These are phyloP conservation scores for Protonemura montana DNA, from an alignment of 2,888 invertebrate species.

Conservation along the genomic window DNA sequence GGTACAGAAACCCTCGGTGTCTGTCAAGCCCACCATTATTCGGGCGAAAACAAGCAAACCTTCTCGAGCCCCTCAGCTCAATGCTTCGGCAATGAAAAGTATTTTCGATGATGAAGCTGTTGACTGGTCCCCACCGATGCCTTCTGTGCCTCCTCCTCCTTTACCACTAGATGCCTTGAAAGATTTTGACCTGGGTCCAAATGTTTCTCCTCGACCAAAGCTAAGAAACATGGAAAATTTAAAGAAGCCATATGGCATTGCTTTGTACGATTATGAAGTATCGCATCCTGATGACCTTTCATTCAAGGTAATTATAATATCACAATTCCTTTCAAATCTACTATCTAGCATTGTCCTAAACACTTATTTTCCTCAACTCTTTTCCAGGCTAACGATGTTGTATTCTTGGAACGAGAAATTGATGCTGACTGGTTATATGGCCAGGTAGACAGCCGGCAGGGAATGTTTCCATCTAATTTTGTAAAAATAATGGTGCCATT, in stretches of 20 bases:
- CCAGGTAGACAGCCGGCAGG: slow-evolving; percentile 71
- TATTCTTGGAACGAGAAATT: slow-evolving; percentile 73
- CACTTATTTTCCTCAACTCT: slow-evolving; percentile 45
- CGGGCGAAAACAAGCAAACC: slow-evolving; percentile 69
- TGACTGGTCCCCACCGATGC: slow-evolving; percentile 76
- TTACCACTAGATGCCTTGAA: slow-evolving; percentile 65
- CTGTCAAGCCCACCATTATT: slow-evolving; percentile 77
- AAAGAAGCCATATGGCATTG: slow-evolving; percentile 72
- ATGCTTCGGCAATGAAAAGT: slow-evolving; percentile 52
- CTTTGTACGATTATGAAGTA: slow-evolving; percentile 79
- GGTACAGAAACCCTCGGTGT: slow-evolving; percentile 23
- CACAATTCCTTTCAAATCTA: slow-evolving; percentile 30
- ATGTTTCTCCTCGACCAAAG: slow-evolving; percentile 52
- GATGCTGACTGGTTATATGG: slow-evolving; percentile 86
- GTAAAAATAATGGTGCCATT: slow-evolving; percentile 78
- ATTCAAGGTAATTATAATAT: slow-evolving; percentile 71
- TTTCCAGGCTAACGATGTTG: slow-evolving; percentile 74
- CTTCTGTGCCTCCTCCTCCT: slow-evolving; percentile 78
- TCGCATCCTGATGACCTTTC: slow-evolving; percentile 79
- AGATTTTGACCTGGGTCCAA: slow-evolving; percentile 52
- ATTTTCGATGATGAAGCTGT: slow-evolving; percentile 44
- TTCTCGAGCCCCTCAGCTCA: slow-evolving; percentile 60
- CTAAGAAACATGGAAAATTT: slow-evolving; percentile 39
- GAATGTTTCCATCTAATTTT: slow-evolving; percentile 84
- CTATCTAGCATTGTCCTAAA: neutral